A percentile compares a stretch with the other conserved stretches of the same genome.
These are phyloP conservation scores for Esperia sulphurella DNA, from an alignment of 2,888 invertebrate genomes.

Conservation along the genomic window DNA sequence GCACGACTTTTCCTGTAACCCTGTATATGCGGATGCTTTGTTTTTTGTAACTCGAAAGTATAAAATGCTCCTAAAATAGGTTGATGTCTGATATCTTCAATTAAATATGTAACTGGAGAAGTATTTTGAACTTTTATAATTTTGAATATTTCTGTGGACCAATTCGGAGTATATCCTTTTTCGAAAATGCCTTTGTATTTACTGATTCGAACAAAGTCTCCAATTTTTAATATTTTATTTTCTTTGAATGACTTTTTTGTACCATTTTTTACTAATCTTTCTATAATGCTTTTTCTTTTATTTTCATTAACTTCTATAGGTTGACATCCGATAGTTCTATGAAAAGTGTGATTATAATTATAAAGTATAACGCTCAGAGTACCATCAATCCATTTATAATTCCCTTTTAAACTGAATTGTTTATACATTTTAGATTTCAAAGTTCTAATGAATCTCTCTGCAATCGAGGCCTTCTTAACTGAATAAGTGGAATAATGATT, in stretches of 20 bases:
- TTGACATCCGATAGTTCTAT: conserved; percentile 6
- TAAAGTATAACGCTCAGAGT: conserved; percentile 5
- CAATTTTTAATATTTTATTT: conserved; percentile 17
- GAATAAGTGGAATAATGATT: conserved; percentile 14
- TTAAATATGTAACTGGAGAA: conserved; percentile 26
- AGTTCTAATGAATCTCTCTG: conserved; percentile 16
- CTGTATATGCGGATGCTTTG: conserved; percentile 29
- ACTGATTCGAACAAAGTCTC: too few species aligned
- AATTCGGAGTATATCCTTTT: conserved; percentile 33
- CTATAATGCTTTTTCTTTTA: background rate
- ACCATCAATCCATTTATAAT: conserved; percentile 11
- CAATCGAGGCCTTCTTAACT: conserved; percentile 16
- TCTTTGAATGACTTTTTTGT: background rate
- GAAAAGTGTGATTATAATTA: conserved; percentile 9
- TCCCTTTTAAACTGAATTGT: conserved; percentile 10
- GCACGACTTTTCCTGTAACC: too few species aligned
- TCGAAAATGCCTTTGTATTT: too few species aligned
- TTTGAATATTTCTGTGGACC: conserved; percentile 34
- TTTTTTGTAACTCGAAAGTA: conserved; percentile 32
- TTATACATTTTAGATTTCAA: conserved; percentile 11
- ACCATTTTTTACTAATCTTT: too few species aligned
- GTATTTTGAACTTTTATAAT: conserved; percentile 24
- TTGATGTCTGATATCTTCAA: conserved; percentile 27
- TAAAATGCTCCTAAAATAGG: conserved; percentile 36
- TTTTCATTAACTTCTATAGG: background rate